phyloP scores from a whole-genome alignment of 92 coral and sea anemone genomes.

The Zoanthus sansibaricus region DNA sequence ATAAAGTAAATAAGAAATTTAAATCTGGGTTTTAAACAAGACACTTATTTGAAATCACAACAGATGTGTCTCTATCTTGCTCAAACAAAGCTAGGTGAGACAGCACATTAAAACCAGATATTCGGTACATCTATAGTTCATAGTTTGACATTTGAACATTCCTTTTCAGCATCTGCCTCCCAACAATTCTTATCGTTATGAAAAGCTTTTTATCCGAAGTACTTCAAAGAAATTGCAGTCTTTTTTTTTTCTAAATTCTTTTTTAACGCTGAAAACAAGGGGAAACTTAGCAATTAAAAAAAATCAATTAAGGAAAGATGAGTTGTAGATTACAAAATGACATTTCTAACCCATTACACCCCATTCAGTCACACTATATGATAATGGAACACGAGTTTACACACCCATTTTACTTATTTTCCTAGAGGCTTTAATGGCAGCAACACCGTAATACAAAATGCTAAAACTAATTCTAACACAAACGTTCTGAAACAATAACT shows the following conservation, averaged over 20 bases:
- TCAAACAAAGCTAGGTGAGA: background rate
- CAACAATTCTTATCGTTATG: too few relatives aligned
- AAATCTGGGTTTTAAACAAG: background rate
- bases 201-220: background rate
- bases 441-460: background rate
- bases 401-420: background rate
- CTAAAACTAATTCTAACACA: background rate
- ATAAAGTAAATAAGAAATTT: background rate
- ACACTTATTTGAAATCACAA: background rate
- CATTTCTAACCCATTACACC: background rate
- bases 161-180: background rate
- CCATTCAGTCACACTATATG: background rate
- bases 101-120: background rate
- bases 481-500: background rate
- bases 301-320: too few relatives aligned
- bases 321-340: too few relatives aligned
- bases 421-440: too few relatives aligned
- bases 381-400: background rate
- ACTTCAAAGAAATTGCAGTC: background rate
- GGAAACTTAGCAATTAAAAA: too few relatives aligned
- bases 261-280: too few relatives aligned
- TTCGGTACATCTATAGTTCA: too few relatives aligned
- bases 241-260: background rate
- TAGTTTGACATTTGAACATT: background rate
- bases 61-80: background rate